These are phyloP conservation scores for Asarcornis scutulata DNA, from an alignment of 2,113 vertebrate species.

Conservation along the genomic window DNA sequence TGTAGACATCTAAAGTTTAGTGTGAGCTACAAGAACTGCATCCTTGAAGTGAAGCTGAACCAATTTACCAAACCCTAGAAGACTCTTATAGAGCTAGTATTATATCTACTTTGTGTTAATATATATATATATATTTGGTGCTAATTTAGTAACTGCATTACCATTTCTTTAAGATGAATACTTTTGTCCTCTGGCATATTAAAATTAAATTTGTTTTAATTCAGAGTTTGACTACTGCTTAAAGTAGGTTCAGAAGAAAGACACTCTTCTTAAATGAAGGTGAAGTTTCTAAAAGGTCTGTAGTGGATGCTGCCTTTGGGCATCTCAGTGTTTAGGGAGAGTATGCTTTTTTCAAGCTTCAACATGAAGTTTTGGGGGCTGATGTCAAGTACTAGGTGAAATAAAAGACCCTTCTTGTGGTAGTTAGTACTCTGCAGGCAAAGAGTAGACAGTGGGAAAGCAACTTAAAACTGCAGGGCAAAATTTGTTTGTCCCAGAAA, in stretches of 20 bases:
- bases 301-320: neutral
- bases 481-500: neutral
- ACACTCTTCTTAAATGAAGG: neutral
- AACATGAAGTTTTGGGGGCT: neutral
- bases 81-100: neutral
- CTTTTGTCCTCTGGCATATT: neutral
- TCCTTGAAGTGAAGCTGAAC: neutral
- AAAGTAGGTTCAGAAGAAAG: neutral
- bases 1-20: neutral
- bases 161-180: neutral
- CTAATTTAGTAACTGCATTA: neutral
- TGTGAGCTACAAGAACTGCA: neutral
- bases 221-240: neutral
- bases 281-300: neutral
- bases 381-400: neutral
- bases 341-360: neutral
- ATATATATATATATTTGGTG: too few species aligned
- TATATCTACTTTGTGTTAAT: neutral
- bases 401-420: neutral
- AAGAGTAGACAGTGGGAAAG: neutral
- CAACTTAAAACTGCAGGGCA: neutral
- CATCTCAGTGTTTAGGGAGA: neutral
- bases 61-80: neutral
- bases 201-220: neutral
- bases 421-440: neutral